Conservation (phyloP, 2,888 invertebrate genomes). For the Mythimna lalbum region DNA sequence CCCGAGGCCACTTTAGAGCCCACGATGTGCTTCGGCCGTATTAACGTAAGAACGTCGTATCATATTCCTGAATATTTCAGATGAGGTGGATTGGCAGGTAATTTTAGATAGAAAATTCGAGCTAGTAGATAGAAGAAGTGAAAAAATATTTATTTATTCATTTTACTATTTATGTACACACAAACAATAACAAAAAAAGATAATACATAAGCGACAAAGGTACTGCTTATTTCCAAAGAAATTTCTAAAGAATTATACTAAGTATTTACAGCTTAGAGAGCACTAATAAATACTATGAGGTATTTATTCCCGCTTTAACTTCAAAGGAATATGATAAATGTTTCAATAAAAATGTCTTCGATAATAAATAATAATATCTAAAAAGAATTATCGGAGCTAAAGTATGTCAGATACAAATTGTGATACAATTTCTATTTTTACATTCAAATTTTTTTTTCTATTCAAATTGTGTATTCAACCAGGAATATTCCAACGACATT, state of each 20-base stretch:
- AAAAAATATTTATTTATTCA: too few species aligned
- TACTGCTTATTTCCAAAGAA: too few species aligned
- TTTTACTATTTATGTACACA: too few species aligned
- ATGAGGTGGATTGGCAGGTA: neutral
- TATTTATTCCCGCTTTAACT: neutral
- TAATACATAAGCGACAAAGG: too few species aligned
- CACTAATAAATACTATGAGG: too few species aligned
- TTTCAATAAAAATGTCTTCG: too few species aligned
- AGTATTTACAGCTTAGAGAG: neutral
- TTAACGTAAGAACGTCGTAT: conserved; percentile 29
- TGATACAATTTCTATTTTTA: too few species aligned
- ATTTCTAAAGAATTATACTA: too few species aligned
- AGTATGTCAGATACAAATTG: neutral
- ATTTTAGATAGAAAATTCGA: neutral
- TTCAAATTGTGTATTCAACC: neutral
- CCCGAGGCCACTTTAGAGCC: conserved; percentile 52
- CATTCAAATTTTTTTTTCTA: too few species aligned
- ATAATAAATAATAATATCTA: neutral
- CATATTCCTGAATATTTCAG: conserved; percentile 44
- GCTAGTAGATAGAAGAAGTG: neutral
- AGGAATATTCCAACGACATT: neutral
- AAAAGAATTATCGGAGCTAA: neutral
- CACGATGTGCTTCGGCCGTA: conserved; percentile 45
- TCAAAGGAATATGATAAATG: neutral
- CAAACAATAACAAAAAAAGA: too few species aligned